phyloP scores from a whole-genome alignment of 2,797 vertebrate genomes.

The Gymnopithys bicolor region DNA sequence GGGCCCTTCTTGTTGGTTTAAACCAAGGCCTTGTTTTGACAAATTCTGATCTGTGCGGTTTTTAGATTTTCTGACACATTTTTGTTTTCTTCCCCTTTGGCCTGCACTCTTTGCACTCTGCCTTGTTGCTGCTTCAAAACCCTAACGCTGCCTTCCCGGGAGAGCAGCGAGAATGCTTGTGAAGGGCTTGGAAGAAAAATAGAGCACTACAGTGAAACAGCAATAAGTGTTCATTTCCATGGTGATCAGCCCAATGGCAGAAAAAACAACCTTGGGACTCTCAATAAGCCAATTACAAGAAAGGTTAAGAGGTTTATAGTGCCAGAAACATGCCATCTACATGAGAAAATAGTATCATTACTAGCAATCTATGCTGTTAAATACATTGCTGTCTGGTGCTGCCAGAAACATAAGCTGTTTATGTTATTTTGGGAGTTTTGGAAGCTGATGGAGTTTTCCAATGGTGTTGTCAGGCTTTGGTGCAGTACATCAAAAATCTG shows the following conservation, averaged over 20 bases:
- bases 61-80: constrained; percentile 86
- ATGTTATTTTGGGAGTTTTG: constrained; percentile 42
- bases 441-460: constrained; percentile 28
- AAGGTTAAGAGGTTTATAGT: constrained; percentile 69
- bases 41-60: constrained; percentile 88
- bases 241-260: constrained; percentile 61
- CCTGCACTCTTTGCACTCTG: constrained; percentile 84
- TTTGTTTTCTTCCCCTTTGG: constrained; percentile 86
- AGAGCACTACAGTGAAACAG: constrained; percentile 34
- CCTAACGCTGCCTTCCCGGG: constrained; percentile 74
- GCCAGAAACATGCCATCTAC: constrained; percentile 71
- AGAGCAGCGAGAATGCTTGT: constrained; percentile 61
- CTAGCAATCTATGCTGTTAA: constrained; percentile 51
- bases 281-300: constrained; percentile 72
- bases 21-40: constrained; percentile 93
- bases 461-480: background rate
- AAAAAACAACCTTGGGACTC: constrained; percentile 68
- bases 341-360: constrained; percentile 70
- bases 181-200: constrained; percentile 50
- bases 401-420: constrained; percentile 63
- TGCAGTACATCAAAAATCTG: constrained; percentile 43
- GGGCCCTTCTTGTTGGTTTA: constrained; percentile 87
- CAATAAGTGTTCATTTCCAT: constrained; percentile 71
- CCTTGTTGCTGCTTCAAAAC: constrained; percentile 79
- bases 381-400: constrained; percentile 45